These are phyloP conservation scores for Gambusia holbrooki DNA, from an alignment of 2,113 vertebrate genomes.

Conservation along the genomic window DNA sequence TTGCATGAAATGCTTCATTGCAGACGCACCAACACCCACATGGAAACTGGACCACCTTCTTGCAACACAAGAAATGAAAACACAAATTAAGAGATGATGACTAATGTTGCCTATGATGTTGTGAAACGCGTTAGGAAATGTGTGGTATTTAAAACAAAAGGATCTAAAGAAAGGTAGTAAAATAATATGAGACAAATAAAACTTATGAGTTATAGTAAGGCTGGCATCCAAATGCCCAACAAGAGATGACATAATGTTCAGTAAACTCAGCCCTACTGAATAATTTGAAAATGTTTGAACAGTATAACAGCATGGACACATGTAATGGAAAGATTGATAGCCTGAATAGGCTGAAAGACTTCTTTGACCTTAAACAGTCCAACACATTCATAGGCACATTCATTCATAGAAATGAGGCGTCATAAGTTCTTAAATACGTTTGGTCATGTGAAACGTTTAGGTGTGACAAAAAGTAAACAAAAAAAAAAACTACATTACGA, in stretches of 20 bases:
- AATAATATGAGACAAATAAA: background rate
- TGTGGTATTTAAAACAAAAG: background rate
- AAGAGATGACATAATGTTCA: background rate
- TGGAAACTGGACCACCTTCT: background rate
- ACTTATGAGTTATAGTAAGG: background rate
- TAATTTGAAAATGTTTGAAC: no score
- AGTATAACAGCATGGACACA: no score
- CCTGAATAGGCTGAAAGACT: no score
- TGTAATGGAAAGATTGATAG: no score
- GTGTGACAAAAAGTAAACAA: no score
- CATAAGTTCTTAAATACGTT: no score
- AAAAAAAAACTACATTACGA: no score
- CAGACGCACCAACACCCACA: background rate
- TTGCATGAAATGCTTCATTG: conserved; percentile 12
- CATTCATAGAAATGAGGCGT: no score
- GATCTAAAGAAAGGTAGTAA: background rate
- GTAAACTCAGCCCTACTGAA: no score
- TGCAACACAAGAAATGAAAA: background rate
- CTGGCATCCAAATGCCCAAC: background rate
- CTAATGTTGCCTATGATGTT: background rate
- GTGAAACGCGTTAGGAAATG: background rate
- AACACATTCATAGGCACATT: no score
- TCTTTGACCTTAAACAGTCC: no score
- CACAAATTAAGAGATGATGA: background rate
- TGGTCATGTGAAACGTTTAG: no score